These are phyloP conservation scores for Pseudomugil tenellus DNA, from an alignment of 2,797 vertebrate species.

Conservation along the genomic window DNA sequence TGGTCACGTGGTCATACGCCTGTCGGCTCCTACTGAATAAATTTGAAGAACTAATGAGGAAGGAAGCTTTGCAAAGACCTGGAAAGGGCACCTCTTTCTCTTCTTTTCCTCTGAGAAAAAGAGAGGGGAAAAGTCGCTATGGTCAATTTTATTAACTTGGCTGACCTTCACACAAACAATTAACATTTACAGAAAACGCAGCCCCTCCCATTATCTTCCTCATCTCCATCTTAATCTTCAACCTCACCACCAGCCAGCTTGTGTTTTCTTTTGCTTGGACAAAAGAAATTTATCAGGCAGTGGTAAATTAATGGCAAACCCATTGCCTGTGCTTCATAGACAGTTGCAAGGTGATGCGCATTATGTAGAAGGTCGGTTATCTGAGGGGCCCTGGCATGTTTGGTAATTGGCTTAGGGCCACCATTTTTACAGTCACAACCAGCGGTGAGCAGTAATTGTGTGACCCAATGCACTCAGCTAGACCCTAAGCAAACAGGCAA, in stretches of 20 bases:
- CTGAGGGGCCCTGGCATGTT: conserved; percentile 46
- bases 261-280: conserved; percentile 3
- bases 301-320: conserved; percentile 42
- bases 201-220: conserved; percentile 71
- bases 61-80: conserved; percentile 61
- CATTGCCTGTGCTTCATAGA: conserved; percentile 37
- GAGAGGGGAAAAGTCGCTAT: conserved; percentile 62
- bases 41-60: conserved; percentile 76
- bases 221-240: conserved; percentile 74
- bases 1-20: conserved; percentile 54
- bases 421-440: conserved; percentile 37
- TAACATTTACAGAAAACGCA: conserved; percentile 89
- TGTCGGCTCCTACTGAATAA: conserved; percentile 59
- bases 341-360: conserved; percentile 50
- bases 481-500: conserved; percentile 6
- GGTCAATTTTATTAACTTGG: conserved; percentile 84
- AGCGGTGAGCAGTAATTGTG: conserved; percentile 47
- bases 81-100: conserved; percentile 72
- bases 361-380: conserved; percentile 53
- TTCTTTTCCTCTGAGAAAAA: conserved; percentile 55
- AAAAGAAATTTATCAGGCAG: conserved; percentile 28
- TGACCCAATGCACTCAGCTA: conserved; percentile 42
- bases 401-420: conserved; percentile 55
- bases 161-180: conserved; percentile 89
- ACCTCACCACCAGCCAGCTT: conserved; percentile 40